These are phyloP conservation scores for Microvelia longipes DNA, from an alignment of 1,140 invertebrate genomes.

Conservation along the genomic window DNA sequence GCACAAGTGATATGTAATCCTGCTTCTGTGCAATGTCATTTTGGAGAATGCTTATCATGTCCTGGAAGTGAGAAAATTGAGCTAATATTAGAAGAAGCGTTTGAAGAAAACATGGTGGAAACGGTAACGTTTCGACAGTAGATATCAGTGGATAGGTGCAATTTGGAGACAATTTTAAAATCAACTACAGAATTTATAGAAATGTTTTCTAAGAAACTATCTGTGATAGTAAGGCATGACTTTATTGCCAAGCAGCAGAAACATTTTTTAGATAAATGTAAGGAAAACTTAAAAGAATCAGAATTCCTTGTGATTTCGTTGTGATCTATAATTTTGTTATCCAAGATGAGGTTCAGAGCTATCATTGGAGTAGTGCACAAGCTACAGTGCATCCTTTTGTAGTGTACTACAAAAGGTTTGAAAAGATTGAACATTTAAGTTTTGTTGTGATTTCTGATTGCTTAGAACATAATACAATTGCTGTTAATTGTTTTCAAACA, in stretches of 20 bases:
- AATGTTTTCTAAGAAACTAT: neutral
- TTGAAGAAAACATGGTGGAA: no score
- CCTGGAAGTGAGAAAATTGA: no score
- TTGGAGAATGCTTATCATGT: no score
- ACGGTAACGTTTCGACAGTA: no score
- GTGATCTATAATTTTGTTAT: neutral
- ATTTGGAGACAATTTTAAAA: neutral
- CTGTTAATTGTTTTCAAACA: neutral
- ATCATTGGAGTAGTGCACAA: neutral
- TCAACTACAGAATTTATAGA: neutral
- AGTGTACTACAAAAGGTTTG: neutral
- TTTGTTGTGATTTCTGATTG: neutral
- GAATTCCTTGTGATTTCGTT: neutral
- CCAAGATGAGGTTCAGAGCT: neutral
- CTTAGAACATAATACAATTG: neutral
- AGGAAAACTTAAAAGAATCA: neutral
- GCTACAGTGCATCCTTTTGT: slow-evolving; percentile 2
- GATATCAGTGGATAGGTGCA: neutral
- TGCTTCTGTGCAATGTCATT: no score
- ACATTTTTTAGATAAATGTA: neutral
- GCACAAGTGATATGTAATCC: no score
- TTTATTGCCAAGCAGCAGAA: neutral
- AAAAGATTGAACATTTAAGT: neutral
- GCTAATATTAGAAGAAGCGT: no score
- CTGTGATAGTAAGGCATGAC: neutral